These are phyloP conservation scores for Pangasius larnaudii DNA, from an alignment of 2,797 vertebrate species.

Conservation along the genomic window DNA sequence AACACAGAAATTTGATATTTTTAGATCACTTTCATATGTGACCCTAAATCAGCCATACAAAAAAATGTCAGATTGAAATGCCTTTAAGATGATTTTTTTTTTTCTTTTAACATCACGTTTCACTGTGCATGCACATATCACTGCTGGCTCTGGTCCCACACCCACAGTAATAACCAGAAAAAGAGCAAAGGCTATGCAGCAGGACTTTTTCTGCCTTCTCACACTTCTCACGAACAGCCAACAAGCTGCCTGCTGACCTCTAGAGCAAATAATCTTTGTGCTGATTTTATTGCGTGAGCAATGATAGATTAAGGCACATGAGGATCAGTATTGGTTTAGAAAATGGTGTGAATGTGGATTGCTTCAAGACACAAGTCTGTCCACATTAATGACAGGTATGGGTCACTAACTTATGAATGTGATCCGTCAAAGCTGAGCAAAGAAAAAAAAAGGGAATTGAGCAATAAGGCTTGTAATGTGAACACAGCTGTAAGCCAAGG, in stretches of 20 bases:
- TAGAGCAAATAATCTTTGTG: background rate
- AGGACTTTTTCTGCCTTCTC: background rate
- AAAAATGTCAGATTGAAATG: background rate
- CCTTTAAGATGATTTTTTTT: background rate
- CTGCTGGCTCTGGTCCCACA: background rate
- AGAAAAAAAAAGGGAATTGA: slow-evolving; percentile 7
- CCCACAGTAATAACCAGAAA: background rate
- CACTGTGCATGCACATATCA: background rate
- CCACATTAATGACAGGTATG: slow-evolving; percentile 1
- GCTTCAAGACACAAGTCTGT: background rate
- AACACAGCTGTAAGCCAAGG: background rate
- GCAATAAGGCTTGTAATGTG: slow-evolving; percentile 27
- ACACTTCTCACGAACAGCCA: background rate
- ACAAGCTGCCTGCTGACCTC: background rate
- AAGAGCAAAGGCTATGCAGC: slow-evolving; percentile 3
- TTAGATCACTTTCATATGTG: background rate
- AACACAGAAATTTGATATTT: background rate
- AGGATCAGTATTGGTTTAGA: background rate
- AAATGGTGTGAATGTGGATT: background rate
- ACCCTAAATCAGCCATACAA: background rate
- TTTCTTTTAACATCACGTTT: background rate
- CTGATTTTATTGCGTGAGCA: background rate
- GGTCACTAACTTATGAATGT: background rate
- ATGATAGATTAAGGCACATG: background rate
- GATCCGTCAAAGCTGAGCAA: background rate